phyloP scores from a whole-genome alignment of 2,888 invertebrate species.

The Nasonovia ribisnigri region DNA sequence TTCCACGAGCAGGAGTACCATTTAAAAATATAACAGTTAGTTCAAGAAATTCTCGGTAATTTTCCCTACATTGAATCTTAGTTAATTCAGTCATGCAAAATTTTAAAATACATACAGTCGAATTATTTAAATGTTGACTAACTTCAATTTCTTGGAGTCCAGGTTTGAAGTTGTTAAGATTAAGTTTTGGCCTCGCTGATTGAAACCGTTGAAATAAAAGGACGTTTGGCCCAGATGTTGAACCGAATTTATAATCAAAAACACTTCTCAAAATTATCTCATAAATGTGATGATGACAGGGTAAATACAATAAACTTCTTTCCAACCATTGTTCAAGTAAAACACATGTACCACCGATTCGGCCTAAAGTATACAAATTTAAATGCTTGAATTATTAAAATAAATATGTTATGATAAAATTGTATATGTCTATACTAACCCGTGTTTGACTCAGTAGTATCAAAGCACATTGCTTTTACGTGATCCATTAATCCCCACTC shows the following conservation, averaged over 20 bases:
- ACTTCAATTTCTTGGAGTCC: constrained; percentile 1
- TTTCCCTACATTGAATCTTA: constrained; percentile 38
- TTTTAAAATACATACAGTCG: neutral
- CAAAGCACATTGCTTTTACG: neutral
- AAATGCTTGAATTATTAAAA: constrained; percentile 5
- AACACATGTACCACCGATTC: constrained; percentile 8
- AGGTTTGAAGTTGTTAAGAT: neutral
- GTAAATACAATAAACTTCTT: constrained; percentile 65
- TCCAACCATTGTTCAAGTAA: constrained; percentile 27
- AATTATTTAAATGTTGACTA: constrained; percentile 20
- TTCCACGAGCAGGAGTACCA: constrained; percentile 70
- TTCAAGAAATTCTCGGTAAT: constrained; percentile 52
- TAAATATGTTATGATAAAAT: neutral
- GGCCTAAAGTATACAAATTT: neutral
- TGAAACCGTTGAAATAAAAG: constrained; percentile 24
- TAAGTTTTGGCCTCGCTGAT: neutral
- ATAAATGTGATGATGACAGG: constrained; percentile 68
- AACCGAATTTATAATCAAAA: constrained; percentile 68
- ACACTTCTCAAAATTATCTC: constrained; percentile 67
- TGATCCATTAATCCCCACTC: constrained; percentile 52
- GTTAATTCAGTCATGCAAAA: constrained; percentile 2
- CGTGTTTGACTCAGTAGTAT: neutral
- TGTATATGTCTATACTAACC: neutral
- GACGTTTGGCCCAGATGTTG: constrained; percentile 66
- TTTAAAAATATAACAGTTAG: constrained; percentile 24